Evolutionary conservation across 2,113 vertebrate species (phyloP).

Genomic region (Ornithorhynchus anatinus): DNA sequence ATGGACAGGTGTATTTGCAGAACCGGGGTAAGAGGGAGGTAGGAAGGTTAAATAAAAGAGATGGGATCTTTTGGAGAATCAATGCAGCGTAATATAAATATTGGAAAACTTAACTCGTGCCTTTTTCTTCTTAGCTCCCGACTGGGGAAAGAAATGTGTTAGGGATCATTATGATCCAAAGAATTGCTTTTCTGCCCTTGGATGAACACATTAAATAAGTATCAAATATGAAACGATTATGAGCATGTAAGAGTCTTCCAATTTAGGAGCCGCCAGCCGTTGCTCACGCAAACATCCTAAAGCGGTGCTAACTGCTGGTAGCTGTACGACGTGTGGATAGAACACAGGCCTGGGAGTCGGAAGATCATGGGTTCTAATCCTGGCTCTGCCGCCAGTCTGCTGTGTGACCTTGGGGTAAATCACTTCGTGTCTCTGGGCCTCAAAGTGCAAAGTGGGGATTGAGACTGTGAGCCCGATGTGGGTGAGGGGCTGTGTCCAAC

Average conservation of each 20-base stretch:
- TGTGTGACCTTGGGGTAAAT: too few relatives aligned
- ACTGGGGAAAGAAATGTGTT: not conserved
- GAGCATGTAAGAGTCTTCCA: not conserved
- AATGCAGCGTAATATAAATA: not conserved
- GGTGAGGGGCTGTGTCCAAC: too few relatives aligned
- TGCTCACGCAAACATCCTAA: too few relatives aligned
- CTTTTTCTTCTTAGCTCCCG: not conserved
- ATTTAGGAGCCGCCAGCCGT: not conserved
- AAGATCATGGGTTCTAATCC: not conserved
- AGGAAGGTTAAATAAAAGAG: not conserved
- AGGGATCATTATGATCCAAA: not conserved
- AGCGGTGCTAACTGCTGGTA: too few relatives aligned
- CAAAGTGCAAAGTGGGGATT: too few relatives aligned
- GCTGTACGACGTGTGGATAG: too few relatives aligned
- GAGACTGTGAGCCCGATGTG: too few relatives aligned
- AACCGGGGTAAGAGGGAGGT: slow-evolving; percentile 36
- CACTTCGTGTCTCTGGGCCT: too few relatives aligned
- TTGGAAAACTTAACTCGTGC: not conserved
- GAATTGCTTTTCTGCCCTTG: not conserved
- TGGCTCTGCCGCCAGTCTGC: not conserved
- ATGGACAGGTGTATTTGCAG: not conserved
- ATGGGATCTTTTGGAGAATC: not conserved
- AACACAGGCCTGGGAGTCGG: not conserved
- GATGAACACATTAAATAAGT: not conserved
- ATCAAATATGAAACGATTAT: not conserved